Evolutionary conservation across 2,888 invertebrate genomes (phyloP), one percentile per base, ranked within the genome.

Genomic region (Strigamia transsilvanica): DNA sequence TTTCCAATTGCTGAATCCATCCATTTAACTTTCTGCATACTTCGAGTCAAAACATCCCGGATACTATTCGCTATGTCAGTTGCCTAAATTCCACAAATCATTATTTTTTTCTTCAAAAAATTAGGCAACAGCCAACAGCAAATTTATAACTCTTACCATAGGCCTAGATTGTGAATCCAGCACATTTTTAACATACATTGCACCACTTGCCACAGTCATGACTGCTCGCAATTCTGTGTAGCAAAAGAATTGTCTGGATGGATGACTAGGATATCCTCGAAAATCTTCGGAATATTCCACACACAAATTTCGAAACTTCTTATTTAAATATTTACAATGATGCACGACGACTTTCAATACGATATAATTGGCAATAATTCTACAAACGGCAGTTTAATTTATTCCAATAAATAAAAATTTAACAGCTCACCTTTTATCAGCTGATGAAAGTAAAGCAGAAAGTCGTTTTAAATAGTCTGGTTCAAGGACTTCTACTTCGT

Each of bases 51-150:
- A 85, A 96, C 93, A 82, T 90, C 89, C 83, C 94, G 91, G 85
- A 98, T 95, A 85, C 95, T 93, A 82, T 91, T 90, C 0, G 97
- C 96, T 94, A 97, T 95, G 87, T 95, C 82, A 46, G 46, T 73
- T 23, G 78, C 82, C 82, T 82, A 18, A 18, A 51, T 10, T 51
- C 3, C 12, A 51, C 6, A 18, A 27, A 27, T 27, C 1, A 27
- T 27, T n/a, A 6, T 4, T 51, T 18, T 18, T 18, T 7, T 51
- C 10, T 51, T 18, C 51, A 51, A 51, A 51, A 6, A 7, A 51
- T 51, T 10, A 51, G 10, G 10, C 38, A 38, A 38, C 38, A 9
- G 38, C 10, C 38, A 38, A 38, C 6, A 38, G 6, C 38, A 38
- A 38, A 18, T 4, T 51, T 51, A 13, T 6, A 51, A 13, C 12